phyloP scores from a whole-genome alignment of 2,113 vertebrate species.

The Xenus cinereus region DNA sequence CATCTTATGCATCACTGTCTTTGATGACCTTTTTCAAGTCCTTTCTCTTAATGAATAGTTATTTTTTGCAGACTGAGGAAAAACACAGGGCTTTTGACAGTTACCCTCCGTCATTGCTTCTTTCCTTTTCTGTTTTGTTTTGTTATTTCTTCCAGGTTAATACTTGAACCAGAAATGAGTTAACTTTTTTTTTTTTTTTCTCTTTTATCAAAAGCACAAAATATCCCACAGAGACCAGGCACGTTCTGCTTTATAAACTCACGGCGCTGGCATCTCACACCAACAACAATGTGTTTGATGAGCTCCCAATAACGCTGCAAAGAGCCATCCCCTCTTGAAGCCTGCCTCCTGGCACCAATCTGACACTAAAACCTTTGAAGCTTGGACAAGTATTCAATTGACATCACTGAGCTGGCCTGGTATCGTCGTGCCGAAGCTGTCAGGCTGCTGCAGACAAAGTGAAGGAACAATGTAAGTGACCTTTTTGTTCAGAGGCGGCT shows the following conservation, averaged over 20 bases:
- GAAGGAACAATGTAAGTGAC: not conserved
- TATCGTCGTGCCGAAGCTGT: not conserved
- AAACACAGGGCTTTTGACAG: not conserved
- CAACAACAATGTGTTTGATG: not conserved
- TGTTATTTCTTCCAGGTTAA: conserved; percentile 25
- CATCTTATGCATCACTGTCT: not conserved
- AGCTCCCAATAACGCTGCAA: not conserved
- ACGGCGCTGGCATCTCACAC: rapidly evolving
- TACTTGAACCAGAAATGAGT: conserved; percentile 40
- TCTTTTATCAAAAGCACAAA: not conserved
- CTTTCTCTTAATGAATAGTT: not conserved
- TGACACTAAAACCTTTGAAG: not conserved
- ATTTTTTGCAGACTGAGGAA: not conserved
- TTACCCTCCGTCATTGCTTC: not conserved
- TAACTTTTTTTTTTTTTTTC: not conserved
- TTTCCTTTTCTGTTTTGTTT: not conserved
- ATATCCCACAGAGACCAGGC: not conserved
- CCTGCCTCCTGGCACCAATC: not conserved
- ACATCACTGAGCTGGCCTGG: not conserved
- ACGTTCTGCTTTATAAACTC: not conserved
- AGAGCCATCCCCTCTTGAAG: not conserved
- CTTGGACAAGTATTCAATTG: not conserved
- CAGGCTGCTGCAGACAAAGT: not conserved
- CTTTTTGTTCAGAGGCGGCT: not conserved
- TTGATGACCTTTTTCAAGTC: not conserved